Base-by-base conservation (phyloP, 2,888 invertebrate species). In the Euzophera pinguis region DNA sequence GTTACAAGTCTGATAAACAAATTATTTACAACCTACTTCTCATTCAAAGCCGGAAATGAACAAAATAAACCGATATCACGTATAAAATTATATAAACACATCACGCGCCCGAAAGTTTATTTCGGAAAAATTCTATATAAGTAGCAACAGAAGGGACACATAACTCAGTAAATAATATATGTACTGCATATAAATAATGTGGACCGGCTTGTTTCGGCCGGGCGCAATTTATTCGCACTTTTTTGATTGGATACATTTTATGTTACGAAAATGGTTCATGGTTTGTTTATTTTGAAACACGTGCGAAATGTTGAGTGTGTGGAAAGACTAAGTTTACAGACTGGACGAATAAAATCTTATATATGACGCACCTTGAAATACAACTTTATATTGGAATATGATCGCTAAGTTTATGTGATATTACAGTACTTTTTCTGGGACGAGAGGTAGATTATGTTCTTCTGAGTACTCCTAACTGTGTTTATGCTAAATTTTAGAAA, bases 141-240 rank as follows among this genome's bases (percentile, higher is more conserved):
- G 1, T n/a, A n/a, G n/a, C n/a, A 43, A 29, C 42, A 43, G 42
- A 43, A 43, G 42, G 42, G 42, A 43, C 42, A 43, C 12, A 41
- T 41, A 41, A 41, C 17, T 9, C 12, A 8, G 42, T 43, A 43
- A 43, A 43, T 43, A 22, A 22, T 22, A 22, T 29, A 43, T 43
- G 12, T 52, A 43, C 53, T 58, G 42, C 59, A 59, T 58, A 64
- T 68, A 72, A 70, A 69, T 67, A 62, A 66, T 64, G 59, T 59
- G 59, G 57, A 60, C 55, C 54, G 51, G 37, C 53, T 37, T 51
- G 47, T 48, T 54, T 54, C 43, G 50, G 22, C 27, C 37, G 14
- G 34, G 29, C 41, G 12, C 39, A 50, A 50, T 50, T 50, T 50
- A 50, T 42, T 32, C 41, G 16, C 42, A 42, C 34, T 50, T 38